Conservation (phyloP, 2,888 invertebrate species). For the Drosophila tripunctata region DNA sequence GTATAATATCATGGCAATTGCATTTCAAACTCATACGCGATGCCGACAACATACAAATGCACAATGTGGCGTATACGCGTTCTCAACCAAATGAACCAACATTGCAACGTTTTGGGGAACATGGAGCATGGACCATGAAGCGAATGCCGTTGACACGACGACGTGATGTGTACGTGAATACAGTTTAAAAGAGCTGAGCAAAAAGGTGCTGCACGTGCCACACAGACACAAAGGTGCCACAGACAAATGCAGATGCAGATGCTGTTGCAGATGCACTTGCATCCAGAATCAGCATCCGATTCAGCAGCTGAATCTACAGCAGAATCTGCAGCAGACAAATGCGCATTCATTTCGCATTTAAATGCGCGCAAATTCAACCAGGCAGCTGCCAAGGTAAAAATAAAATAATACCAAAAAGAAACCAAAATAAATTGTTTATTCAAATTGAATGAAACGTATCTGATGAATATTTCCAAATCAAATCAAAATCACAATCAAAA, state of each 20-base stretch:
- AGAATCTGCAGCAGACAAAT: slow-evolving; percentile 24
- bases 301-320: slow-evolving; percentile 9
- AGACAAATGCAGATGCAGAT: slow-evolving; percentile 36
- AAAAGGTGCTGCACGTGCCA: slow-evolving; percentile 24
- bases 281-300: too few relatives aligned
- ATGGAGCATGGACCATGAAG: slow-evolving; percentile 14
- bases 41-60: slow-evolving; percentile 12
- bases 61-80: slow-evolving; percentile 59
- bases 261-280: slow-evolving; percentile 35
- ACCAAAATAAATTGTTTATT: slow-evolving; percentile 2
- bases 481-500: neutral
- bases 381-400: slow-evolving; percentile 14
- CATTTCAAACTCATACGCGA: slow-evolving; percentile 27
- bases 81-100: slow-evolving; percentile 57
- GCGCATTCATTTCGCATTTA: slow-evolving; percentile 45
- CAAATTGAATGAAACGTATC: slow-evolving; percentile 15
- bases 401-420: neutral
- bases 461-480: slow-evolving; percentile 10
- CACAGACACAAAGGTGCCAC: slow-evolving; percentile 36
- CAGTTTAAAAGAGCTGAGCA: slow-evolving; percentile 2
- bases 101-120: slow-evolving; percentile 12
- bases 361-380: slow-evolving; percentile 10
- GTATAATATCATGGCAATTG: slow-evolving; percentile 60
- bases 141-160: slow-evolving; percentile 39
- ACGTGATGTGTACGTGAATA: slow-evolving; percentile 38